Conservation (phyloP, 2,113 vertebrate species). For the Smithornis capensis region DNA sequence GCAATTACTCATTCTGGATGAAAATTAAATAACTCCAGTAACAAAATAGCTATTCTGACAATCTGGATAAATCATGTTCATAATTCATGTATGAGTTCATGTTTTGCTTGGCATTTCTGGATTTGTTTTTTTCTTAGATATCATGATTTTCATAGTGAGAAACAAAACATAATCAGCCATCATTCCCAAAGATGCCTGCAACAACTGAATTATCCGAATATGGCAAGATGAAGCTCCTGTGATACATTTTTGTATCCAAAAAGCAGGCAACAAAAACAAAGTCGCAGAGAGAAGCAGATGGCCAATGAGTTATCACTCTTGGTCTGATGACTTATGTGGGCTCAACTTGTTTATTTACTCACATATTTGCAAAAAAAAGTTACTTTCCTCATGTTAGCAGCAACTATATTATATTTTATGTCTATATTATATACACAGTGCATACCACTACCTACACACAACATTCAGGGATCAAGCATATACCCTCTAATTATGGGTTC, state of each 20-base stretch:
- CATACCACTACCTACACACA: neutral
- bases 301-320: conserved; percentile 46
- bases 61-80: neutral
- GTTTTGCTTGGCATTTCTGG: neutral
- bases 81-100: neutral
- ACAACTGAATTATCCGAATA: neutral
- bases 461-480: neutral
- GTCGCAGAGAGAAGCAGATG: conserved; percentile 62
- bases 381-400: conserved; percentile 31
- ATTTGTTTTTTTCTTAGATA: neutral
- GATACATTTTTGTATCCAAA: neutral
- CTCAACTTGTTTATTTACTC: conserved; percentile 62
- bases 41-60: neutral
- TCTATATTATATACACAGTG: neutral
- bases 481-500: neutral
- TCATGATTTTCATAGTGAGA: neutral
- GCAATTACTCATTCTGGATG: neutral
- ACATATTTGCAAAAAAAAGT: conserved; percentile 24
- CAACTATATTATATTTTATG: neutral
- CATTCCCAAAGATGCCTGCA: neutral
- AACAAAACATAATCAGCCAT: neutral
- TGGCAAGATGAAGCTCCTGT: neutral
- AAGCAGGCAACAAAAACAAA: conserved; percentile 41
- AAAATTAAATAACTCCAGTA: neutral
- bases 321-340: conserved; percentile 56